These are phyloP conservation scores for Merodon equestris DNA, from an alignment of 2,888 invertebrate genomes.

Conservation along the genomic window DNA sequence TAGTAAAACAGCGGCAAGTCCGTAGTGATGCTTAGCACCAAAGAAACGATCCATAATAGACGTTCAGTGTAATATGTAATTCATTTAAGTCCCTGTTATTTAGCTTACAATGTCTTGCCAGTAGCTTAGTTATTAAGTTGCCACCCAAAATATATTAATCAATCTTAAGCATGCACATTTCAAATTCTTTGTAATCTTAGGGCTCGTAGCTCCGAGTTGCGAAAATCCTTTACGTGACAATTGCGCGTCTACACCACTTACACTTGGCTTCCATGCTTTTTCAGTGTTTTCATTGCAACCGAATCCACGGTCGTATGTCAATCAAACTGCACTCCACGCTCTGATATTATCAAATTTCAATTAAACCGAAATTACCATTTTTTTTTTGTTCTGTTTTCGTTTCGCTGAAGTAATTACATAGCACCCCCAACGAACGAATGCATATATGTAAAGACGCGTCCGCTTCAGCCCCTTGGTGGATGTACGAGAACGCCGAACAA, in stretches of 20 bases:
- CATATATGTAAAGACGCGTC: too few species aligned
- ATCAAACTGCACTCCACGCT: slow-evolving; percentile 44
- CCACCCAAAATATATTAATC: too few species aligned
- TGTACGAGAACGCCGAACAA: too few species aligned
- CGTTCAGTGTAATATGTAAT: slow-evolving; percentile 30
- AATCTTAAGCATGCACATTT: too few species aligned
- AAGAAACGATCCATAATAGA: slow-evolving; percentile 48
- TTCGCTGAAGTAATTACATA: slow-evolving; percentile 66
- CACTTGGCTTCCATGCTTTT: too few species aligned
- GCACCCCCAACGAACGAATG: too few species aligned
- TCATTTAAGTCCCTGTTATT: slow-evolving; percentile 35
- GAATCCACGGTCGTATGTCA: slow-evolving; percentile 51
- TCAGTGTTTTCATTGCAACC: slow-evolving; percentile 8
- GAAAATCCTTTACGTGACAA: too few species aligned
- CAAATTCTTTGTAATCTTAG: too few species aligned
- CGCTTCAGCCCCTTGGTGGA: slow-evolving; percentile 32
- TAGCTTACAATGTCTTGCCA: slow-evolving; percentile 3
- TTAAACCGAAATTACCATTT: slow-evolving; percentile 49
- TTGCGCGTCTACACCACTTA: too few species aligned
- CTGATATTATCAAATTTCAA: slow-evolving; percentile 68
- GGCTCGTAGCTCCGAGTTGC: too few species aligned
- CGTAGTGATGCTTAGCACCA: slow-evolving; percentile 58
- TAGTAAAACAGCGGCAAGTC: slow-evolving; percentile 31
- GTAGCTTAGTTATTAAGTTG: background rate
- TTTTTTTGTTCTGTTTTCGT: too few species aligned